These are phyloP conservation scores for Pseudopleuronectes americanus DNA, from an alignment of 2,797 vertebrate genomes.

Conservation along the genomic window DNA sequence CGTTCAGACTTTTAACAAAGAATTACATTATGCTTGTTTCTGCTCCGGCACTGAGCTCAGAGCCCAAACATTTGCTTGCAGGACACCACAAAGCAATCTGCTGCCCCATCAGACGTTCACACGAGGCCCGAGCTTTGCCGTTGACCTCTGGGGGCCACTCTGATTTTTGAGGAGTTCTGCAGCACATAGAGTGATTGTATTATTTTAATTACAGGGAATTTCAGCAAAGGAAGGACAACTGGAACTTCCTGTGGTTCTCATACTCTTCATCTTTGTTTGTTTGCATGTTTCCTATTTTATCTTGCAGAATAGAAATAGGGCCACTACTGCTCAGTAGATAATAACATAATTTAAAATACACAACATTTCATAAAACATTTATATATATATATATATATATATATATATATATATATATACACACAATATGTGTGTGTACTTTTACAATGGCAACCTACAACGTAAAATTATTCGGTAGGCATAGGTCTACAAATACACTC, in stretches of 20 bases:
- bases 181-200: slow-evolving; percentile 63
- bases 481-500: background rate
- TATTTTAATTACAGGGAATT: slow-evolving; percentile 76
- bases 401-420: background rate
- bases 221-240: slow-evolving; percentile 49
- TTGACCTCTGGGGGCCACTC: slow-evolving; percentile 63
- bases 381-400: background rate
- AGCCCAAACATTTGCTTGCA: slow-evolving; percentile 61
- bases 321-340: no score
- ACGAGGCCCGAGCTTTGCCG: slow-evolving; percentile 67
- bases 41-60: slow-evolving; percentile 57
- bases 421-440: no score
- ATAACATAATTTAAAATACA: no score
- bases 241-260: slow-evolving; percentile 23
- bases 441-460: no score
- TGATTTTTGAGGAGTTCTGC: slow-evolving; percentile 62
- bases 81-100: slow-evolving; percentile 71
- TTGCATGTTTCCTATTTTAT: background rate
- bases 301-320: no score
- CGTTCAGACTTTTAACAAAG: slow-evolving; percentile 45
- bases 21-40: slow-evolving; percentile 39
- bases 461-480: no score
- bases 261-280: background rate
- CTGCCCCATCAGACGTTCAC: slow-evolving; percentile 78
- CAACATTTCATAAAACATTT: background rate